Conservation (phyloP, 1,140 invertebrate species). For the Sycobia sp. region DNA sequence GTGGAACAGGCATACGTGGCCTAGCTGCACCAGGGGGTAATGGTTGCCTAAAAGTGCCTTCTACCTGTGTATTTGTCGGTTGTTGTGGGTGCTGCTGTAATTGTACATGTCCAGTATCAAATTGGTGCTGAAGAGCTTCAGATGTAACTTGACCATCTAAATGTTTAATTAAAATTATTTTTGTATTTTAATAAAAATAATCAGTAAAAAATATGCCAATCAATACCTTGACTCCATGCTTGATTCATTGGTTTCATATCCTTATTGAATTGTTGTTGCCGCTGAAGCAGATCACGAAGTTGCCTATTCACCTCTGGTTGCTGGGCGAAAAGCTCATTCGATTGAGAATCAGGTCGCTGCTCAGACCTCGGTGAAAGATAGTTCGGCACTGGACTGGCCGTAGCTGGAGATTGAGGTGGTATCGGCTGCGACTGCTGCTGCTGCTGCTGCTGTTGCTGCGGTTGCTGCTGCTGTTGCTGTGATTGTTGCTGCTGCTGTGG, state of each 20-base stretch:
- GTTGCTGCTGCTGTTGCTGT: constrained; percentile 4
- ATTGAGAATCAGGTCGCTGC: constrained; percentile 48
- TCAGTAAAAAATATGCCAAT: not conserved
- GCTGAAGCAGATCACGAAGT: constrained; percentile 81
- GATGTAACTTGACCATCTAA: constrained; percentile 44
- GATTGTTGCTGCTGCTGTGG: constrained; percentile 5
- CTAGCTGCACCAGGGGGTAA: constrained; percentile 63
- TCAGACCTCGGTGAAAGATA: constrained; percentile 57
- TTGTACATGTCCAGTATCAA: constrained; percentile 51
- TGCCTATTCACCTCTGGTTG: constrained; percentile 72
- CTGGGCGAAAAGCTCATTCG: constrained; percentile 50
- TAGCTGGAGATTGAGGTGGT: constrained; percentile 33
- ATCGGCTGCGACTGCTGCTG: not conserved
- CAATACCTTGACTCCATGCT: constrained; percentile 54
- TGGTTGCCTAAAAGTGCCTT: constrained; percentile 66
- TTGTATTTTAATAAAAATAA: not conserved
- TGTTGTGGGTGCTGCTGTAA: constrained; percentile 54
- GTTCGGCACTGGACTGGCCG: constrained; percentile 49
- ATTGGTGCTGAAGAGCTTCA: constrained; percentile 48
- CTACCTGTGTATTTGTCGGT: constrained; percentile 43
- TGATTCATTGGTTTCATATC: constrained; percentile 51
- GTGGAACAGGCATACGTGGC: constrained; percentile 57
- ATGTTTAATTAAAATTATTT: not conserved
- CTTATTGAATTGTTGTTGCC: constrained; percentile 71
- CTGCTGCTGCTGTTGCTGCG: constrained; percentile 3